phyloP scores from a whole-genome alignment of 2,113 vertebrate genomes.

The Corythornis vintsioides region DNA sequence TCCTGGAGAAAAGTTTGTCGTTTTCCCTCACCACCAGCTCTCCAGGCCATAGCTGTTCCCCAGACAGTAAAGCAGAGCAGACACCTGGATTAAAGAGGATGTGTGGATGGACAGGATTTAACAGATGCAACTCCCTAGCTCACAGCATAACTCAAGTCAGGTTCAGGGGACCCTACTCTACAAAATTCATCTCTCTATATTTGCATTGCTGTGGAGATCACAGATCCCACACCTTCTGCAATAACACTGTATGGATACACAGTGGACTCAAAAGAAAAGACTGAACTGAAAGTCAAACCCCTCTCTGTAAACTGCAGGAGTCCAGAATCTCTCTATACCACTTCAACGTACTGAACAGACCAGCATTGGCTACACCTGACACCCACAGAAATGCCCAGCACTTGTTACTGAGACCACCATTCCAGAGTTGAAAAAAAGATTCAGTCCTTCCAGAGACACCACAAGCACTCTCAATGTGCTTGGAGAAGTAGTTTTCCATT shows the following conservation, averaged over 20 bases:
- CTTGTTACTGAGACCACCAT: neutral
- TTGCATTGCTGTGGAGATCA: neutral
- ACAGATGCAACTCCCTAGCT: neutral
- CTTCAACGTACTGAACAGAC: neutral
- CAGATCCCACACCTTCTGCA: neutral
- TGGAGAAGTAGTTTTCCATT: neutral
- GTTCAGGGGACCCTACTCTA: neutral
- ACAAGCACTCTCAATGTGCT: neutral
- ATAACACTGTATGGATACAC: neutral
- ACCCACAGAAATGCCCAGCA: neutral
- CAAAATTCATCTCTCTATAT: neutral
- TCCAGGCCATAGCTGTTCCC: neutral
- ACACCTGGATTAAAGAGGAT: neutral
- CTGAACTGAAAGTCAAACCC: neutral
- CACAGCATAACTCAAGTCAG: neutral
- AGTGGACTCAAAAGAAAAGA: neutral
- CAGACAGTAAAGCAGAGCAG: neutral
- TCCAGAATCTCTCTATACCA: neutral
- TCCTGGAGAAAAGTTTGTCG: neutral
- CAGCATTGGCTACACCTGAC: neutral
- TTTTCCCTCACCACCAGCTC: neutral
- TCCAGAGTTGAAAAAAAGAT: neutral
- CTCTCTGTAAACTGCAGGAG: neutral
- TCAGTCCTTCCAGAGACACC: neutral
- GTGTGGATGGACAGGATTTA: neutral